Conservation (phyloP, 2,113 vertebrate species). For the Siphamia tubifer region DNA sequence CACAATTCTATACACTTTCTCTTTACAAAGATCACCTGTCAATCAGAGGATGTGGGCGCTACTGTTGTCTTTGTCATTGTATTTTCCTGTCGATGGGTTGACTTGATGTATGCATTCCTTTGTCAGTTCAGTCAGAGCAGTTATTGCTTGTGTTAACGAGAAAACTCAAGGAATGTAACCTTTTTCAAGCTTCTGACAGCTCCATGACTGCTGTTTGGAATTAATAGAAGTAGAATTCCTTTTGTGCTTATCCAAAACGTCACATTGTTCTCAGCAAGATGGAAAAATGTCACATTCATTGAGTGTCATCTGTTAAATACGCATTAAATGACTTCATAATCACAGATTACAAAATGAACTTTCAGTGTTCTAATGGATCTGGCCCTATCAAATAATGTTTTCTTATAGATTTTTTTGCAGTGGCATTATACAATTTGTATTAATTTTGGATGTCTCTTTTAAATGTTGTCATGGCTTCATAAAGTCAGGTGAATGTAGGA, state of each 20-base stretch:
- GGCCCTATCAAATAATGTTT: neutral
- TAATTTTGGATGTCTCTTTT: no score
- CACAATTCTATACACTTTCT: neutral
- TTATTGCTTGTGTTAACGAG: conserved; percentile 10
- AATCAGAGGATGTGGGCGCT: conserved; percentile 45
- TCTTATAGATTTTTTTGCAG: no score
- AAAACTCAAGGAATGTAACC: no score
- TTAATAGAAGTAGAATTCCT: conserved; percentile 4
- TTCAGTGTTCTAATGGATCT: neutral
- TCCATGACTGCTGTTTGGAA: no score
- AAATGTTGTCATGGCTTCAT: no score
- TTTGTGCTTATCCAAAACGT: conserved; percentile 27
- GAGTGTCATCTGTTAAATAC: neutral
- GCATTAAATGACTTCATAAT: neutral
- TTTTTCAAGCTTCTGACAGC: no score
- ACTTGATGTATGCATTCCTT: conserved; percentile 26
- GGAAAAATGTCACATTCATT: conserved; percentile 4
- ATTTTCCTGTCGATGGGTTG: conserved; percentile 36
- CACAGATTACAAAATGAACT: neutral
- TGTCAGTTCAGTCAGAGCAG: conserved; percentile 17
- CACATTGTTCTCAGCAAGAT: neutral
- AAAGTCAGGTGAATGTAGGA: no score
- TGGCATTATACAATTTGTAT: no score
- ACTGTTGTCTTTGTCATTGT: conserved; percentile 27
- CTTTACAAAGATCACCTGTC: conserved; percentile 53